Evolutionary conservation across 2,888 invertebrate genomes (phyloP).

Genomic region (Hydrotaea diabolus): DNA sequence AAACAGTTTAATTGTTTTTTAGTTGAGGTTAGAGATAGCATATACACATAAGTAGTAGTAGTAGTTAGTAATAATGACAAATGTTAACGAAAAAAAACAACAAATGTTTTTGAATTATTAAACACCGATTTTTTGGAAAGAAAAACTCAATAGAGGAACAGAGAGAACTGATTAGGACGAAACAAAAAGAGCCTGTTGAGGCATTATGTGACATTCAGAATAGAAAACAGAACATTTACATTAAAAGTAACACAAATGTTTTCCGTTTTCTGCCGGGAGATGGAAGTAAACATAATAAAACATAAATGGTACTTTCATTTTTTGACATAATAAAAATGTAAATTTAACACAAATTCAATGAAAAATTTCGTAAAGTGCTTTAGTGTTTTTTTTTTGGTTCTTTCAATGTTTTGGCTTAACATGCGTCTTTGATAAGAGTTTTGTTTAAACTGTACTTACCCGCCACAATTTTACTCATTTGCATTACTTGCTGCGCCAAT

Average conservation of each 20-base stretch:
- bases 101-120: neutral
- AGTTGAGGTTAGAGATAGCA: constrained; percentile 75
- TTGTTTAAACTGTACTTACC: constrained; percentile 84
- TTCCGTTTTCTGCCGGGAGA: neutral
- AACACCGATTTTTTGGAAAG: constrained; percentile 22
- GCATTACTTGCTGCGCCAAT: constrained; percentile 95
- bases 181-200: neutral
- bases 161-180: neutral
- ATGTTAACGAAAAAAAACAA: constrained; percentile 45
- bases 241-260: constrained; percentile 24
- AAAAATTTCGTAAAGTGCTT: constrained; percentile 64
- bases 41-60: constrained; percentile 36
- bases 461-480: constrained; percentile 97
- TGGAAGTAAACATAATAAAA: constrained; percentile 65
- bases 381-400: constrained; percentile 51
- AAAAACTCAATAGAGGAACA: constrained; percentile 28
- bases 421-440: constrained; percentile 51
- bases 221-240: constrained; percentile 49
- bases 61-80: constrained; percentile 38
- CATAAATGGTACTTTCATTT: constrained; percentile 66
- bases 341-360: constrained; percentile 58
- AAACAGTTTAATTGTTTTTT: constrained; percentile 66
- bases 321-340: constrained; percentile 35
- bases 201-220: neutral
- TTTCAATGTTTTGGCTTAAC: constrained; percentile 45